Evolutionary conservation across 2,113 vertebrate genomes (phyloP), one percentile per base, ranked within the genome.

Genomic region (Hyperoodon ampullatus): DNA sequence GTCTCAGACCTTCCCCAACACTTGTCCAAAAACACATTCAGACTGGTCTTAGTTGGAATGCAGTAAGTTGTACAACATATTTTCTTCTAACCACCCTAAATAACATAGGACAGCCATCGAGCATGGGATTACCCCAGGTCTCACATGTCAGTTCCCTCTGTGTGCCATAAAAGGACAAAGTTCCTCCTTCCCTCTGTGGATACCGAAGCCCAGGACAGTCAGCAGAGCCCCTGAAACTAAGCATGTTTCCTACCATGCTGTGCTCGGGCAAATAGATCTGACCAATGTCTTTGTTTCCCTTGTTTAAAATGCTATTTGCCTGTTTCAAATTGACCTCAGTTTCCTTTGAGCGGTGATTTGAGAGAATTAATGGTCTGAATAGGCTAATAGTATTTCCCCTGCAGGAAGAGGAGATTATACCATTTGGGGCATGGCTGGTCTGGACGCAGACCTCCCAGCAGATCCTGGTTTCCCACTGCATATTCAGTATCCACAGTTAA

Each of bases 291-390:
- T 92, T 78, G 30, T 83, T 87, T 71, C 91, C 15, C 93, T 95
- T 92, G 94, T 86, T 97, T 97, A 94, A 97, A 96, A 96, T 94
- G 87, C 90, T 93, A 85, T 96, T 97, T 94, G 84, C 65, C 65
- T 96, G 92, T 93, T 93, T 95, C 80, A 68, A 18, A 89, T 94
- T 95, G 93, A 93, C 94, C 90, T 93, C 68, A 15, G 88, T 95
- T 98, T 97, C 95, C 95, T 97, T 93, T 96, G 96, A 97, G 85
- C 33, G 19, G 33, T 60, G 44, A 96, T 96, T 96, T 96, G 58
- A 94, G 95, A 97, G 84, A 91, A 88, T 88, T 77, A 77, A 71
- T 92, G 88, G 68, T 93, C 90, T 71, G 44, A 95, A 94, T 10
- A 11, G 66, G 68, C 95, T 97, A 90, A 93, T 88, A 93, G 63